Base-by-base conservation (phyloP, 92 coral and sea anemone genomes). In the Diadumene lineata region DNA sequence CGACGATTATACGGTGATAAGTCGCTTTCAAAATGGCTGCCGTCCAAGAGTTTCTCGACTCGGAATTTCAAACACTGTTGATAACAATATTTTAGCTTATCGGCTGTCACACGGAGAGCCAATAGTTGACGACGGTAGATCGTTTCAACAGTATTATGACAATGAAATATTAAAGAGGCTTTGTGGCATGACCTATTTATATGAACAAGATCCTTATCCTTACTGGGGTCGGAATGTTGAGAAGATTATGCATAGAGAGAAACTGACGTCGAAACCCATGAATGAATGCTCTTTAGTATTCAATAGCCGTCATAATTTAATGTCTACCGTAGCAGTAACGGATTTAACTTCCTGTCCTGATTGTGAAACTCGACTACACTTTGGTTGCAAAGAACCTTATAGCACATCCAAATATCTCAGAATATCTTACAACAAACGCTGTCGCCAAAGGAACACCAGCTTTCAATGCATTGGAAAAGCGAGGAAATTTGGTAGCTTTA, bases 211-310 rank as follows among this genome's bases (percentile, higher is more conserved):
- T 48, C 88, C 92, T 55, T 84, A 70, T 32, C 96, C 96, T 2
- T 55, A 74, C 48, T 90, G 96, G 96, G 96, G 96, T 3, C 67
- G 96, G 64, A 90, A 90, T 64, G 80, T 90, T 27, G 96, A 90
- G 33, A 90, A 90, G 72, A 64, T 90, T 50, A 18, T 84, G 2
- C 74, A 76, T 32, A 80, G 66, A 63, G 61, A 34, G 2, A 60
- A 44, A 43, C 34, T 76, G 30, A 33, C 79, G 7, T 25, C 28
- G 11, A 73, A 72, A 53, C 21, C 74, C 3, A 67, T 64, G 22
- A 69, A 56, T 43, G 64, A 69, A 53, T 89, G 94, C 27, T 73
- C 83, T 10, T 56, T 85, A 13, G 78, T 88, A 9, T 30, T 81
- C 43, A 60, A 73, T 7, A 74, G 88, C 57, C 72, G 79, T 44